Percentiles rank a stretch among this genome's conserved stretches.
phyloP scores from a whole-genome alignment of 2,797 vertebrate species.

The Bradypodion ventrale region DNA sequence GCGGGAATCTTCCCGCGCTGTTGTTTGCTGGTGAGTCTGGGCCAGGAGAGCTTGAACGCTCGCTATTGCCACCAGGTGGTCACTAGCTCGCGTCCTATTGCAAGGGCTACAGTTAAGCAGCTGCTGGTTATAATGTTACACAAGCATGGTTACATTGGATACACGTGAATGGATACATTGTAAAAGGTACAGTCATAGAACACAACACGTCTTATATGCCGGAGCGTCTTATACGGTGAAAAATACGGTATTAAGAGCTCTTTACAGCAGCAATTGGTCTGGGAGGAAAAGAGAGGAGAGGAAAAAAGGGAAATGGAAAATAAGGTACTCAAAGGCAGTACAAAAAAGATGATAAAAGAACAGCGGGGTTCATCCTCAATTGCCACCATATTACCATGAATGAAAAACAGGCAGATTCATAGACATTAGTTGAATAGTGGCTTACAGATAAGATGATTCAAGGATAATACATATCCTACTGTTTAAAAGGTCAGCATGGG shows the following conservation, averaged over 20 bases:
- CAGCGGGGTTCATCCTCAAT: neutral
- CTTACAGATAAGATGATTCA: slow-evolving; percentile 7
- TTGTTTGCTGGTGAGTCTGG: too few species aligned
- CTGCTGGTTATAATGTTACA: too few species aligned
- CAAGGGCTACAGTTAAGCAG: too few species aligned
- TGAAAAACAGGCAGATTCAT: neutral
- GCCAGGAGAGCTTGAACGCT: too few species aligned
- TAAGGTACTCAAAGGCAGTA: slow-evolving; percentile 9
- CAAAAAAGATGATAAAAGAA: slow-evolving; percentile 1
- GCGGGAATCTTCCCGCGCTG: too few species aligned
- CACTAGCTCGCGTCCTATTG: too few species aligned
- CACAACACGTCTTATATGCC: too few species aligned
- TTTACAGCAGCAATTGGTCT: neutral
- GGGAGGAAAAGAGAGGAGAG: neutral
- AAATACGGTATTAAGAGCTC: neutral
- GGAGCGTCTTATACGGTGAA: too few species aligned
- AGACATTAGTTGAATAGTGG: neutral
- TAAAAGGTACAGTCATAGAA: too few species aligned
- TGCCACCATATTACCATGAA: neutral
- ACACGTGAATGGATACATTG: too few species aligned
- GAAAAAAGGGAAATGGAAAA: neutral
- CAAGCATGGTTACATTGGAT: too few species aligned
- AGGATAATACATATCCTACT: neutral
- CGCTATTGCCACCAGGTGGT: too few species aligned
- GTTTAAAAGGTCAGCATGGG: neutral